Base-by-base conservation (phyloP, 2,113 vertebrate species). In the Bubo scandiacus region DNA sequence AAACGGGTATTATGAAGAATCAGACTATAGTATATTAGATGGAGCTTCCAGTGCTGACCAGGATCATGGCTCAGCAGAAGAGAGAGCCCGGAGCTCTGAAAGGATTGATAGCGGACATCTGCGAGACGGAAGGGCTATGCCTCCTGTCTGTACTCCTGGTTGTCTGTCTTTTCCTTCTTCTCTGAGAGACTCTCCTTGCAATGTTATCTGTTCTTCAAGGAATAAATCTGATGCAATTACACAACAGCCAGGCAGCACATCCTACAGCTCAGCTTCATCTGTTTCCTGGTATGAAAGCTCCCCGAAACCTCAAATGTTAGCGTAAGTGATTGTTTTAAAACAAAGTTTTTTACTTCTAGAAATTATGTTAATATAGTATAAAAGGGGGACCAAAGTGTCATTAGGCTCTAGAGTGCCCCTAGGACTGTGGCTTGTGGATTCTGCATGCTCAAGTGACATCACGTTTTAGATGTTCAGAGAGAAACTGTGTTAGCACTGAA, bases 1-100 rank as follows among this genome's bases (percentile, higher is more conserved):
- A 97, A 99, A 99, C 8, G 99, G 99, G 66, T 99, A 99, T 98
- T 99, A 99, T 11, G 99, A 99, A 96, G 99, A 99, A 97, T 96
- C 98, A 4, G 99, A 99, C 21, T 98, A 98, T 38, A 96, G 97
- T 84, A 95, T 98, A 94, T 96, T 98, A 74, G 99, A 98, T 75
- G 98, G 98, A 19, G 95, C 98, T 54, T 80, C 97, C 23, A 97
- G 97, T 81, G 97, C 97, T 74, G 97, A 94, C n/a, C 97, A 97
- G 65, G 93, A 91, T 83, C 91, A 86, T 90, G 95, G 55, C 32
- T 70, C 97, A 66, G 96, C 51, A 71, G 97, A 90, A 74, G 98
- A 97, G 32, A 93, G 95, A 78, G 87, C 58, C 95, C 78, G 52
- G 92, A 97, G 94, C 93, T 84, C 96, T 47, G 98, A 98, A 83